Conservation (phyloP, 2,113 vertebrate species). For the Eidolon helvum region DNA sequence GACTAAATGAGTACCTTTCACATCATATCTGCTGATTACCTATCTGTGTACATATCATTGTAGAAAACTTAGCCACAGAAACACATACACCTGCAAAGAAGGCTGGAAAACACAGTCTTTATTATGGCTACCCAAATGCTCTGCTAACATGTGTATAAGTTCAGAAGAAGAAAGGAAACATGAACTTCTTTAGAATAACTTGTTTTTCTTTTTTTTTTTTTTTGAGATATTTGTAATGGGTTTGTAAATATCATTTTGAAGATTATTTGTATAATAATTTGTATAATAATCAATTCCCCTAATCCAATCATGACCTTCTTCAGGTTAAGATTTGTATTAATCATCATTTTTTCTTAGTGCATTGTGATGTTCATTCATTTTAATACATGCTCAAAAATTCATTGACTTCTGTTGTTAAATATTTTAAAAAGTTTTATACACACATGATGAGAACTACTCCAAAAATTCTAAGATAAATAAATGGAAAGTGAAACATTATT, state of each 20-base stretch:
- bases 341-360: background rate
- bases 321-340: background rate
- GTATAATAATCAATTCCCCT: background rate
- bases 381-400: background rate
- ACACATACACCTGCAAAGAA: background rate
- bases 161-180: background rate
- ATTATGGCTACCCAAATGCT: background rate
- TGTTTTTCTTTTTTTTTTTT: background rate
- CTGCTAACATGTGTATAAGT: background rate
- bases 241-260: background rate
- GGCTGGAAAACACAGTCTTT: background rate
- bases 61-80: background rate
- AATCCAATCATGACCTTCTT: background rate
- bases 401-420: background rate
- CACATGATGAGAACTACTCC: background rate
- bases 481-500: background rate
- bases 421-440: background rate
- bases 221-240: background rate
- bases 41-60: too few species aligned
- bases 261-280: background rate
- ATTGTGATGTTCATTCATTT: background rate
- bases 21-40: accelerated
- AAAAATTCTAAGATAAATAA: background rate
- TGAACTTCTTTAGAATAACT: background rate
- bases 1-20: background rate